A percentile compares a stretch with the other conserved stretches of the same genome.
Evolutionary conservation across 2,797 vertebrate genomes (phyloP).

Genomic region (Myoxocephalus aenaeus): DNA sequence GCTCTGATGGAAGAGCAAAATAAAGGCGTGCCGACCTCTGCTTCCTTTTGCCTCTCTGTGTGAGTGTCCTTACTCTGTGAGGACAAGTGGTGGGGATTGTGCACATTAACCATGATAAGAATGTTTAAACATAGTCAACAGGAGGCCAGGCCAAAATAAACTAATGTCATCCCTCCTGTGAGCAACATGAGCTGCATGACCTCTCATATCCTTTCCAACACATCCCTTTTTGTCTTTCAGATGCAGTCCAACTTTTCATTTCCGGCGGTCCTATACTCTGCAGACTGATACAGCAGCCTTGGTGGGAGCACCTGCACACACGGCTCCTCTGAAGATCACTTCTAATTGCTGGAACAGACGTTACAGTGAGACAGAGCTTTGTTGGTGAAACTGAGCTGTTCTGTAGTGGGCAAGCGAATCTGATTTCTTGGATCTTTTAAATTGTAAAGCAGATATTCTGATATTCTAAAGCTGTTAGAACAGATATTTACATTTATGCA

Average conservation of each 20-base stretch:
- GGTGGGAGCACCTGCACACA: constrained; percentile 23
- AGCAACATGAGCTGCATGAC: constrained; percentile 42
- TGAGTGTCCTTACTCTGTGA: constrained; percentile 55
- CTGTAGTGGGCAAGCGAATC: constrained; percentile 16
- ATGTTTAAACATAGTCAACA: constrained; percentile 59
- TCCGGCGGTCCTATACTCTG: neutral
- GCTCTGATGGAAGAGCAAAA: constrained; percentile 75
- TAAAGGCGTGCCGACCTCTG: constrained; percentile 68
- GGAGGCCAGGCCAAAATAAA: constrained; percentile 31
- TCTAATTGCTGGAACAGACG: constrained; percentile 31
- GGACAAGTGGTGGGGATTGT: constrained; percentile 55
- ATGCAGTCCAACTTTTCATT: constrained; percentile 46
- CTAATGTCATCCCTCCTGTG: constrained; percentile 45
- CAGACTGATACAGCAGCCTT: constrained; percentile 26
- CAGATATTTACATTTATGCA: constrained; percentile 2
- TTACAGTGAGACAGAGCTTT: constrained; percentile 24
- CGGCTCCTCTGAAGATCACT: constrained; percentile 25
- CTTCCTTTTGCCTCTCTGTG: constrained; percentile 67
- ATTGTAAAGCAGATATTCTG: constrained; percentile 29
- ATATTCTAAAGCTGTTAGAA: constrained; percentile 16
- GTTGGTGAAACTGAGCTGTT: constrained; percentile 36
- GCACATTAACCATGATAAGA: constrained; percentile 65
- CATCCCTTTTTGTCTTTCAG: constrained; percentile 34
- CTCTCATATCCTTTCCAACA: constrained; percentile 51
- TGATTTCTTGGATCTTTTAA: constrained; percentile 39